Evolutionary conservation across 2,113 vertebrate genomes (phyloP), one percentile per base, ranked within the genome.

Genomic region (Cygnus atratus): DNA sequence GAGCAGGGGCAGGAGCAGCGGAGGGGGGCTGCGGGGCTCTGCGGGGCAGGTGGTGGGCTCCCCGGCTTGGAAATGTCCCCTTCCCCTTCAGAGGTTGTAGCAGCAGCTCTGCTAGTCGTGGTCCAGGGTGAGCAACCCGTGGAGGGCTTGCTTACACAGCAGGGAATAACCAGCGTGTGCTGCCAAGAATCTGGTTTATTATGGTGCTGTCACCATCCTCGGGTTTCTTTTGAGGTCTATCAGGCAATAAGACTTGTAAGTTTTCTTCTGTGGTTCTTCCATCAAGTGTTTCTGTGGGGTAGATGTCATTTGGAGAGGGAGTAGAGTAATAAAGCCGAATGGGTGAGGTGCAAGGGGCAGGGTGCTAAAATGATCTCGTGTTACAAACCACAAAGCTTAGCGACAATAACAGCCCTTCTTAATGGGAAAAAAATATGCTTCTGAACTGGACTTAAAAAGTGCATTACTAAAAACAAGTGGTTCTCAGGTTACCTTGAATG

Each of bases 191-290:
- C 31, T 20, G 48, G 10, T 58, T 41, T 21, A 55, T 4, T 21
- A 24, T 46, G 29, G 14, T 5, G 46, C 8, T 41, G 41, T 26
- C 2, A 2, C 3, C 5, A 11, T 39, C 10, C 20, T 63, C 33
- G 1, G 0, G 11, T 46, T 63, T 18, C 15, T 29, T n/a, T 43
- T 43, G 10, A 63, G 26, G 10, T 1, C 9, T 22, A 10, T 20
- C 13, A 18, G 43, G 28, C 18, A 43, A 8, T 35, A 55, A 44
- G 12, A 37, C 29, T 19, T 52, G 41, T 58, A 44, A 9, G 29
- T 43, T 71, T 71, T 10, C 67, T 70, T 54, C 20, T 71, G 8
- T 33, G 33, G 7, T 2, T 48, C 46, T 48, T 48, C 46, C 9
- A 29, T 20, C 0, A 0, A 22, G 15, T 41, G n/a, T 70, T 65